Percentiles rank a stretch among this genome's conserved stretches.
These are phyloP conservation scores for Carterocephalus palaemon DNA, from an alignment of 2,888 invertebrate genomes.

Conservation along the genomic window DNA sequence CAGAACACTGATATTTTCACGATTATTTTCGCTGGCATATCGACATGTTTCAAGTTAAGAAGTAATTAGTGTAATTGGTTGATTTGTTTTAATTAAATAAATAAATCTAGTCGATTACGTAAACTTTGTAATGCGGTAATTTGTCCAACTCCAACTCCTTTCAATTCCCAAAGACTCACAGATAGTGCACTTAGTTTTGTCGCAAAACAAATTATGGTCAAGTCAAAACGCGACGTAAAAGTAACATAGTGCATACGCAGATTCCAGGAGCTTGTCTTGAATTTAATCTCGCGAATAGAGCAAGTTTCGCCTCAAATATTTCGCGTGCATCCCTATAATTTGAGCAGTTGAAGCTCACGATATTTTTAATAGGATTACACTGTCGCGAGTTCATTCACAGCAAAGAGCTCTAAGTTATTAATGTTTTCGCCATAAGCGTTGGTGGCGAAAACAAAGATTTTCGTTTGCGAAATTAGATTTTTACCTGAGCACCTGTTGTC, in stretches of 20 bases:
- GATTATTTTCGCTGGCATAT: no score
- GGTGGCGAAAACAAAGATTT: background rate
- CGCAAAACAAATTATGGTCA: no score
- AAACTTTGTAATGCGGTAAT: no score
- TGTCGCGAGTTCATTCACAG: slow-evolving; percentile 10
- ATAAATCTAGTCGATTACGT: no score
- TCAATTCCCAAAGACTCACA: no score
- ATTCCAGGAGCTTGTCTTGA: slow-evolving; percentile 52
- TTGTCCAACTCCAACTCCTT: no score
- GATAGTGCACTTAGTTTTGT: no score
- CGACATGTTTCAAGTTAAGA: no score
- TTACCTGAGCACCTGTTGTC: background rate
- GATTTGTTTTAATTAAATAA: no score
- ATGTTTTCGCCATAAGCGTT: slow-evolving; percentile 5
- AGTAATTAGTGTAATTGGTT: no score
- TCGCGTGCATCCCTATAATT: slow-evolving; percentile 57
- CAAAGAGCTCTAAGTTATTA: slow-evolving; percentile 6
- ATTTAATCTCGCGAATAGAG: slow-evolving; percentile 69
- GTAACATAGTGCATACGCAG: slow-evolving; percentile 43
- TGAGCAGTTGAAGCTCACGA: slow-evolving; percentile 34
- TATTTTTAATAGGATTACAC: slow-evolving; percentile 48
- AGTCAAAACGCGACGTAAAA: slow-evolving; percentile 16
- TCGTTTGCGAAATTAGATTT: background rate
- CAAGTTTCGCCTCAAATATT: slow-evolving; percentile 62
- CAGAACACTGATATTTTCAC: no score